These are phyloP conservation scores for Gallinago nigripennis DNA, from an alignment of 2,797 vertebrate species.

Conservation along the genomic window DNA sequence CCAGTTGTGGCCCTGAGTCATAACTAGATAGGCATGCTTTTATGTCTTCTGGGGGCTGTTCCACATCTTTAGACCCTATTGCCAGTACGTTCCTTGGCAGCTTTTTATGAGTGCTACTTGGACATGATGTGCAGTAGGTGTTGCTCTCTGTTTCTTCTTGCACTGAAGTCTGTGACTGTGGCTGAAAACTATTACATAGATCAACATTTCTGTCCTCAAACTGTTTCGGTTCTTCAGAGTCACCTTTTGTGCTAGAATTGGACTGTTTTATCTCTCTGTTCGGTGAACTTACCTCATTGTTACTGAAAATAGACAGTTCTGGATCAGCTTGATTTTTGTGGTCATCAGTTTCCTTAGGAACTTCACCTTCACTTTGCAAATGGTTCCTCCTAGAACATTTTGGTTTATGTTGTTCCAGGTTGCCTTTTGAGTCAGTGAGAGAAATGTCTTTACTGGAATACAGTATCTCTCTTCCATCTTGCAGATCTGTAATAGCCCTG, in stretches of 20 bases:
- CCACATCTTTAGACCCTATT: slow-evolving; percentile 53
- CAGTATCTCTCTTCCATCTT: not conserved
- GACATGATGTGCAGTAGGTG: not conserved
- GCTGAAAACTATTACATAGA: not conserved
- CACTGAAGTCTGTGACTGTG: not conserved
- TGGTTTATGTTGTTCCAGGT: not conserved
- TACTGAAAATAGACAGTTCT: not conserved
- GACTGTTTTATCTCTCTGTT: not conserved
- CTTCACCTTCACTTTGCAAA: not conserved
- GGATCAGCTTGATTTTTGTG: not conserved
- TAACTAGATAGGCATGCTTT: not conserved
- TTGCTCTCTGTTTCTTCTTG: not conserved
- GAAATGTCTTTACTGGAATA: slow-evolving; percentile 1
- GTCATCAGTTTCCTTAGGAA: not conserved
- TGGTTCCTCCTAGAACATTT: not conserved
- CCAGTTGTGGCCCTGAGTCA: not conserved
- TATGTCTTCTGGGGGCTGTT: not conserved
- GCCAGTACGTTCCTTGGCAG: slow-evolving; percentile 44
- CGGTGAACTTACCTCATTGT: not conserved
- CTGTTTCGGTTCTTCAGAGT: not conserved
- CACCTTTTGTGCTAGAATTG: not conserved
- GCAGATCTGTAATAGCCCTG: not conserved
- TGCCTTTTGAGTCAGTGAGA: not conserved
- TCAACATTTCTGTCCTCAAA: not conserved
- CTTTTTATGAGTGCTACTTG: slow-evolving; percentile 34